These are phyloP conservation scores for Hypercompe scribonia DNA, from an alignment of 2,888 invertebrate genomes.

Conservation along the genomic window DNA sequence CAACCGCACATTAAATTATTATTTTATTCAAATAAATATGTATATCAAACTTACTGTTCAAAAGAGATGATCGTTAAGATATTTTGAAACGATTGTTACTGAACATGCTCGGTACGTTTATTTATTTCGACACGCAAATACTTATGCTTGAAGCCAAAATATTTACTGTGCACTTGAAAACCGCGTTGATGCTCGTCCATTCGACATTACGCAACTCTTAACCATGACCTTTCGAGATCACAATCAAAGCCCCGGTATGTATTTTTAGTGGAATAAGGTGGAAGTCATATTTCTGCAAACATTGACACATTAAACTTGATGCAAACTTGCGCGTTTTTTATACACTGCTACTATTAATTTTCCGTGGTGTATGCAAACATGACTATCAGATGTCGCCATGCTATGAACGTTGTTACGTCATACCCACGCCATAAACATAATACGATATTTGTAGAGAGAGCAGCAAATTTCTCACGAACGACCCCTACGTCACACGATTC, in stretches of 20 bases:
- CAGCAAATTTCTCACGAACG: slow-evolving; percentile 45
- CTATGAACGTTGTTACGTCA: slow-evolving; percentile 36
- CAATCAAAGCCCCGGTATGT: slow-evolving; percentile 23
- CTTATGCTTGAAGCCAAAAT: slow-evolving; percentile 64
- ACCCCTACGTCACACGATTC: slow-evolving; percentile 40
- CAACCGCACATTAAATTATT: background rate
- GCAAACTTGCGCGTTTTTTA: slow-evolving; percentile 26
- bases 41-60: slow-evolving; percentile 3
- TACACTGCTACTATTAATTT: slow-evolving; percentile 22
- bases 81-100: background rate
- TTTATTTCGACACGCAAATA: slow-evolving; percentile 58
- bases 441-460: slow-evolving; percentile 22
- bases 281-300: slow-evolving; percentile 21
- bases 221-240: slow-evolving; percentile 59
- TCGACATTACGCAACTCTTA: slow-evolving; percentile 55
- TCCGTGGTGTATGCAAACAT: slow-evolving; percentile 26
- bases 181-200: slow-evolving; percentile 54
- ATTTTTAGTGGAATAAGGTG: slow-evolving; percentile 27
- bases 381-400: background rate
- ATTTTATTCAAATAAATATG: background rate
- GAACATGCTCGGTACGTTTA: slow-evolving; percentile 25
- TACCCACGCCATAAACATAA: slow-evolving; percentile 28
- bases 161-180: slow-evolving; percentile 70
- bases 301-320: slow-evolving; percentile 19
- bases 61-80: background rate